Evolutionary conservation across 2,113 vertebrate species (phyloP).

Genomic region (Xenus cinereus): DNA sequence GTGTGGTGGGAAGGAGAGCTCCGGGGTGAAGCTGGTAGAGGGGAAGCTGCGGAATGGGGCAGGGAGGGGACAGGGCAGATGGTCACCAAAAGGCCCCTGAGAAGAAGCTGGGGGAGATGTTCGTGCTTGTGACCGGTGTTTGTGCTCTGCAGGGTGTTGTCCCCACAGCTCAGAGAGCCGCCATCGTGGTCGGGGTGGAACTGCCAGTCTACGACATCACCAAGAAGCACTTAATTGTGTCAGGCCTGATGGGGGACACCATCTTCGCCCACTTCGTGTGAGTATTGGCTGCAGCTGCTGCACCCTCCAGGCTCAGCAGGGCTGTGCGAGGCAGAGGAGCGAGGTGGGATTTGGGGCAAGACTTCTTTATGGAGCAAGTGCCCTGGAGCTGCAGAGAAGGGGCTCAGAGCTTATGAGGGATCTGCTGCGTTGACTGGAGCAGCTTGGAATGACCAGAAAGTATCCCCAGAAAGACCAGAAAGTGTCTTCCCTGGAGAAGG

Average conservation of each 20-base stretch:
- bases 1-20: background rate
- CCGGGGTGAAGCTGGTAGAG: background rate
- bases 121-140: background rate
- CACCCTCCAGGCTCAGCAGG: background rate
- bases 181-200: slow-evolving; percentile 92
- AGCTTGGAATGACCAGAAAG: background rate
- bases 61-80: rapidly evolving
- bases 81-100: background rate
- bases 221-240: slow-evolving; percentile 92
- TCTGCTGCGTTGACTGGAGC: background rate
- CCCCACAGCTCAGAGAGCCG: slow-evolving; percentile 90
- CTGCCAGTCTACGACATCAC: slow-evolving; percentile 92
- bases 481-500: background rate
- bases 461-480: background rate
- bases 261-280: slow-evolving; percentile 91
- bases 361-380: rapidly evolving
- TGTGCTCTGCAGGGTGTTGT: slow-evolving; percentile 83
- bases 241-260: slow-evolving; percentile 90
- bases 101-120: background rate
- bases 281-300: slow-evolving; percentile 51
- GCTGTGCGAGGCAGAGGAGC: background rate
- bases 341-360: background rate
- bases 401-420: background rate
- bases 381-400: background rate
- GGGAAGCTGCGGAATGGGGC: background rate